Evolutionary conservation across 2,888 invertebrate genomes (phyloP), one percentile per base, ranked within the genome.

Genomic region (Philereme transversata): DNA sequence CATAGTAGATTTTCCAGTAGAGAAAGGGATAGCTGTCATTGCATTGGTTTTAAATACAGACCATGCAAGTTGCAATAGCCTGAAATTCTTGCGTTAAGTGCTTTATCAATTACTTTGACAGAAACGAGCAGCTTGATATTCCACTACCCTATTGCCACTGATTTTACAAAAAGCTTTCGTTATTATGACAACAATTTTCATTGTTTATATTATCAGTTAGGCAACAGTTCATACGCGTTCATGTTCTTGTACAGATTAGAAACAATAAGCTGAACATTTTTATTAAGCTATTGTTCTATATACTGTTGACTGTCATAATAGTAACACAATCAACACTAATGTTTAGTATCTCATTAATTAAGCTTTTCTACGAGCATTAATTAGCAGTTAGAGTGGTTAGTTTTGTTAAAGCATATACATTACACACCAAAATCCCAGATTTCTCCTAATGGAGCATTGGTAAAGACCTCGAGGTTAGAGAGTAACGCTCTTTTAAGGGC

Each of bases 21-120:
- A 64, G 68, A 85, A 70, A 76, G 82, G 76, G 89, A 87, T 65
- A 71, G 76, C 72, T 71, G 73, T 63, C 70, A 78, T 81, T 87
- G 87, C 88, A 88, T 74, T 71, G 74, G 71, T 5, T 58, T 57
- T 57, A 73, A 71, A 77, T 77, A 78, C 78, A 79, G 74, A 75
- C 75, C 73, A 76, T 84, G 84, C 85, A 84, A 57, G 47, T 61
- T 61, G 61, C 61, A 53, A 50, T 55, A 45, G 48, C 38, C 41
- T 55, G 40, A 58, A 54, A 61, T 55, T 57, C 35, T 57, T 51
- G 47, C 62, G 38, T 54, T 34, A 44, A 56, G 43, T 50, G 50
- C 40, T 46, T 49, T 38, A 35, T 45, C 45, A 50, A 46, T 43
- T 43, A 51, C 54, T 54, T 47, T 57, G 5, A 7, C 7, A 40